Percentiles rank a stretch among this genome's conserved stretches.
These are phyloP conservation scores for Batillaria attramentaria DNA, from an alignment of 1,140 invertebrate species.

Conservation along the genomic window DNA sequence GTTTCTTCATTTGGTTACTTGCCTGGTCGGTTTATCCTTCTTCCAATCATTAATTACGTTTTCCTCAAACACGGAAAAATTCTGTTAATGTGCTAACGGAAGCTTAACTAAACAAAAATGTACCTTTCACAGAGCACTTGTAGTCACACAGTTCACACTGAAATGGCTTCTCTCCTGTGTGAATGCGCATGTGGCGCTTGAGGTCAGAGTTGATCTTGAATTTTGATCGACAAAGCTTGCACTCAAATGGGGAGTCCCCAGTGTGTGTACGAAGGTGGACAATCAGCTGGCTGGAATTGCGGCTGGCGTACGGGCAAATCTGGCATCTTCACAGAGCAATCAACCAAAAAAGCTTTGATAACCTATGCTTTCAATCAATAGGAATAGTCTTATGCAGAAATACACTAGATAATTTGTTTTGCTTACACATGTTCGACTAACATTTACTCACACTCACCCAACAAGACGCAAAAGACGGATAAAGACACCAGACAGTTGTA, in stretches of 20 bases:
- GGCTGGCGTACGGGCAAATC: constrained; percentile 72
- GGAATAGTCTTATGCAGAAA: no score
- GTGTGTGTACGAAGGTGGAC: constrained; percentile 80
- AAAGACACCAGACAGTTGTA: no score
- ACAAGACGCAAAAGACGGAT: no score
- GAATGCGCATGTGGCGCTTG: constrained; percentile 84
- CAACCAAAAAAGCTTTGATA: no score
- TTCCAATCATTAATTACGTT: no score
- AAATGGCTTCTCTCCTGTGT: constrained; percentile 88
- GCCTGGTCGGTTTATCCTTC: not conserved
- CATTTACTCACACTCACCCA: no score
- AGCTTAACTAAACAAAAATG: no score
- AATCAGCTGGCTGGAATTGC: constrained; percentile 73
- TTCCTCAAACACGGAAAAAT: no score
- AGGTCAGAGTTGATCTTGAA: constrained; percentile 75
- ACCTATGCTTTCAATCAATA: no score
- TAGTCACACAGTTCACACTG: constrained; percentile 78
- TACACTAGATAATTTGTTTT: no score
- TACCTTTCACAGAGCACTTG: constrained; percentile 63
- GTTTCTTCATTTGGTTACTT: not conserved
- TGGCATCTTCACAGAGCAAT: constrained; percentile 72
- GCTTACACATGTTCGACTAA: no score
- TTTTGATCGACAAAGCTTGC: constrained; percentile 76
- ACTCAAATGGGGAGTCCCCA: constrained; percentile 78
- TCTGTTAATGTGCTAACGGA: no score